Conservation (phyloP, 2,888 invertebrate genomes). For the Tipula helvola region DNA sequence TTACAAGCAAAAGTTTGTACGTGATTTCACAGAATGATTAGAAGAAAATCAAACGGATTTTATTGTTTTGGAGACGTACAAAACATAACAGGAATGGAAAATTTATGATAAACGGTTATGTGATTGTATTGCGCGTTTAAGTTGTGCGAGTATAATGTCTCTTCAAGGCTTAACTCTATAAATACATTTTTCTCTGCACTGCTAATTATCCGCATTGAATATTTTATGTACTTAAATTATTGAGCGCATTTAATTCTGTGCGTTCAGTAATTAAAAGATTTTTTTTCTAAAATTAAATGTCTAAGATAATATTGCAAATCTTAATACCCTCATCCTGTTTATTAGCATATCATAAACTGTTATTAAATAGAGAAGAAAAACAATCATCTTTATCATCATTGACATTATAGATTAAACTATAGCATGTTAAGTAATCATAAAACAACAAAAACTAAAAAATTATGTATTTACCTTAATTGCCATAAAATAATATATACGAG, state of each 20-base stretch:
- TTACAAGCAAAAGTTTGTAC: neutral
- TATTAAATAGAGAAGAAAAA: neutral
- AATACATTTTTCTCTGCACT: neutral
- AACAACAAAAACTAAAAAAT: neutral
- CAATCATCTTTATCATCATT: neutral
- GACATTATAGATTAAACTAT: neutral
- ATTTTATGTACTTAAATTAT: neutral
- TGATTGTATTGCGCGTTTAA: neutral
- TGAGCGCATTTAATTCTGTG: neutral
- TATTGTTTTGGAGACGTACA: neutral
- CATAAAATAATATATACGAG: neutral
- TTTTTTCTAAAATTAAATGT: neutral
- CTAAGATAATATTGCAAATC: neutral
- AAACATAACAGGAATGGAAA: neutral
- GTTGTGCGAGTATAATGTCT: neutral
- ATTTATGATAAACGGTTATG: neutral
- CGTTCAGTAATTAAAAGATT: neutral
- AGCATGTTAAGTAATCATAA: neutral
- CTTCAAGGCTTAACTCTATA: neutral
- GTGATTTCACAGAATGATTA: neutral
- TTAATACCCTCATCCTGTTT: neutral
- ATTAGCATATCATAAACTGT: neutral
- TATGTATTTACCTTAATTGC: neutral
- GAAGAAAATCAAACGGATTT: neutral
- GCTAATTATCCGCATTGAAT: neutral